phyloP scores from a whole-genome alignment of 2,888 invertebrate species.

The Arenicola marina region DNA sequence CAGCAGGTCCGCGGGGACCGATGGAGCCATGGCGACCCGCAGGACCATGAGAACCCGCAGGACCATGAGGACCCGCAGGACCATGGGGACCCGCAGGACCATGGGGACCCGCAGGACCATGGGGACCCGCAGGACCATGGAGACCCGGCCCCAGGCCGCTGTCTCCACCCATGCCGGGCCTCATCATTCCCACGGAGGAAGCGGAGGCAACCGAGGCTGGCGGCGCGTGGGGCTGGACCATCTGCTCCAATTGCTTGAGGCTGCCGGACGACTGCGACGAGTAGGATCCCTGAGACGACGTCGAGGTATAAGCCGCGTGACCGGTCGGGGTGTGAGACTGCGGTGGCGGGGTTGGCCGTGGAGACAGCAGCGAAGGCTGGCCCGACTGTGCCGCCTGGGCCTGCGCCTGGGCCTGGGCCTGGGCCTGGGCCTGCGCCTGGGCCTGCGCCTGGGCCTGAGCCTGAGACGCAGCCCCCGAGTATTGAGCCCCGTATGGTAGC shows the following conservation, averaged over 20 bases:
- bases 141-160: too few relatives aligned
- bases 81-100: neutral
- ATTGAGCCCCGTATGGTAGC: neutral
- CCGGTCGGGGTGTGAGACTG: neutral
- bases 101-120: too few relatives aligned
- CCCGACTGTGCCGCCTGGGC: neutral
- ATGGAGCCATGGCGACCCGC: neutral
- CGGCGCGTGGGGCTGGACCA: neutral
- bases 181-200: neutral
- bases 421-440: too few relatives aligned
- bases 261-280: neutral
- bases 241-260: constrained; percentile 1
- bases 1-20: neutral
- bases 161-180: too few relatives aligned
- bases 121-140: too few relatives aligned
- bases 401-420: neutral
- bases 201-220: neutral
- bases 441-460: too few relatives aligned
- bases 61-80: neutral
- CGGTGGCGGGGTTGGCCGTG: neutral
- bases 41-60: neutral
- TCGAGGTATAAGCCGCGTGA: neutral
- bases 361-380: constrained; percentile 4
- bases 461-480: too few relatives aligned
- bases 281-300: neutral